Percentiles rank a stretch among this genome's conserved stretches.
Conservation (phyloP, 1,140 invertebrate species). For the Physella acuta region DNA sequence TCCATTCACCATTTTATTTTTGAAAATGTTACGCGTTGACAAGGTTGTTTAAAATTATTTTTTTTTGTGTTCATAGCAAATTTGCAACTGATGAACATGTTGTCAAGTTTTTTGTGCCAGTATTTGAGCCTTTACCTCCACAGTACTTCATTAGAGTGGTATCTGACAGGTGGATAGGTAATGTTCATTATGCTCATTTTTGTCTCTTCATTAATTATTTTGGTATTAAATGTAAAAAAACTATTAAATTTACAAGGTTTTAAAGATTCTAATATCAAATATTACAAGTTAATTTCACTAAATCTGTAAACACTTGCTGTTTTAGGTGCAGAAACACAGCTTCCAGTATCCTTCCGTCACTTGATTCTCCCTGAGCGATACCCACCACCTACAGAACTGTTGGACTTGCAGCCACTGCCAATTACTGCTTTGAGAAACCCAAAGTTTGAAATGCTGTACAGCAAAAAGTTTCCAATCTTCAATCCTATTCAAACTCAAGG, state of each 20-base stretch:
- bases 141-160: conserved; percentile 89
- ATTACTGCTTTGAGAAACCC: conserved; percentile 76
- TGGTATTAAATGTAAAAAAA: background rate
- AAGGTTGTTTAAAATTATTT: background rate
- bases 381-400: conserved; percentile 92
- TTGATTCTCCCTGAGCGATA: conserved; percentile 98
- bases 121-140: conserved; percentile 96
- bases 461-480: conserved; percentile 85
- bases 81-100: conserved; percentile 93
- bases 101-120: conserved; percentile 97
- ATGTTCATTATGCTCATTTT: conserved; percentile 10
- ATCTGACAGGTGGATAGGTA: conserved; percentile 67
- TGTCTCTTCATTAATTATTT: background rate
- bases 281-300: background rate
- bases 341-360: conserved; percentile 97
- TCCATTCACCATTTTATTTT: background rate
- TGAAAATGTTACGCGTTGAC: background rate
- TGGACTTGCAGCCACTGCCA: conserved; percentile 96
- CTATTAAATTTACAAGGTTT: background rate
- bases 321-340: conserved; percentile 83
- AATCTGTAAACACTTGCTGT: background rate
- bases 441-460: conserved; percentile 84
- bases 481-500: conserved; percentile 98
- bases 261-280: background rate
- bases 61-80: conserved; percentile 64